Base-by-base conservation (phyloP, 2,113 vertebrate species). In the Gymnocephalus cernua region DNA sequence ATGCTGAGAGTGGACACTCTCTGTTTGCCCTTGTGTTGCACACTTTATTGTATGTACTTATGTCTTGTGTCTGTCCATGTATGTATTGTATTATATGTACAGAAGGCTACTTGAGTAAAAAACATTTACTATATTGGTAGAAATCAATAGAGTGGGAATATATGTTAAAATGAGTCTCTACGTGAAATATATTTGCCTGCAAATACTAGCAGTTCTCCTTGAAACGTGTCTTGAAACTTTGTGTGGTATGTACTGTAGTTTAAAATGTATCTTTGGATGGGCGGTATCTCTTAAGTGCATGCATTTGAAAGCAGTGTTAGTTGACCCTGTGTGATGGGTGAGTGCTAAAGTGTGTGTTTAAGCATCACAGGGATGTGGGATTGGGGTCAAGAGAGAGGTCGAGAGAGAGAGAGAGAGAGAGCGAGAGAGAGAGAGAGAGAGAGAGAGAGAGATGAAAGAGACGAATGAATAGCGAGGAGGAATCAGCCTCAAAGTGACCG, bases 341-440 rank as follows among this genome's bases (percentile, higher is more conserved):
- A 80, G 80, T 50, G 71, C 77, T 77, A 38, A 65, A 74, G 86
- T 77, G 56, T 79, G 75, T 69, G 81, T 86, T 80, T 87, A 79
- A 91, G 88, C 85, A 82, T 83, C 3, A 16, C 64, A 62, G 77
- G 16, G 75, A 82, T 68, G 83, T 77, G 67, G 73, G 76, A 86
- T 83, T 73, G 80, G 87, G 71, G 87, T 88, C 78, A 75, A 74
- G 71, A 71, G 81, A 66, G 68, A 79, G n/a, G n/a, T n/a, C n/a
- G 23, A 84, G 19, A 57, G 67, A 76, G 85, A 77, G 35, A 66
- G 68, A 79, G 23, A 84, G 19, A 57, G 67, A 76, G 85, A 77
- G 35, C 83, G 25, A 62, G 73, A 77, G 86, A 76, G 81, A 69
- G 70, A 79, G 23, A 84, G 19, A 57, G 66, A 77, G 85, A 77